Evolutionary conservation across 2,888 invertebrate species (phyloP).

Genomic region (Cantharis nigra): DNA sequence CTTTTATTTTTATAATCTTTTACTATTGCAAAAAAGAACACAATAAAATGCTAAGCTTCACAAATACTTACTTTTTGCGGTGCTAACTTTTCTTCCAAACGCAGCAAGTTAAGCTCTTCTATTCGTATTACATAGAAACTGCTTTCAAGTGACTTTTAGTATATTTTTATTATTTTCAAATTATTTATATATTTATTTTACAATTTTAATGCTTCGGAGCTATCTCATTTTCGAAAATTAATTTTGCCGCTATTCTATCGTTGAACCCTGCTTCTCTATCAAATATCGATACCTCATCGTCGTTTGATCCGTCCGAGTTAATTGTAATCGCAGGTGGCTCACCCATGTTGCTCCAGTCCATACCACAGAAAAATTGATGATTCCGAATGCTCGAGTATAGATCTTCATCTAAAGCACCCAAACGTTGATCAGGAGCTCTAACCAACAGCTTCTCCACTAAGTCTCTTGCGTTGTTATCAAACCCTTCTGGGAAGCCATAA

Average conservation of each 20-base stretch:
- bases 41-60: not conserved
- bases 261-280: slow-evolving; percentile 87
- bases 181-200: not conserved
- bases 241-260: slow-evolving; percentile 76
- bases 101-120: not conserved
- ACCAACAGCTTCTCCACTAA: too few relatives aligned
- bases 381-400: slow-evolving; percentile 65
- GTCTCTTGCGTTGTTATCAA: slow-evolving; percentile 77
- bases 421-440: too few relatives aligned
- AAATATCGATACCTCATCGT: slow-evolving; percentile 73
- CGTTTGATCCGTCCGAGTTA: slow-evolving; percentile 42
- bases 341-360: slow-evolving; percentile 82
- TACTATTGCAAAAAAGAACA: not conserved
- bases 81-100: not conserved
- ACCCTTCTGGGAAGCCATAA: slow-evolving; percentile 91
- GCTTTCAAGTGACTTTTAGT: not conserved
- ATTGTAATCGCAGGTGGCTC: slow-evolving; percentile 75
- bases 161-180: not conserved
- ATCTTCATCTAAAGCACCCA: too few relatives aligned
- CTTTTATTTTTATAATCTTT: not conserved
- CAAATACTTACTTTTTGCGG: not conserved
- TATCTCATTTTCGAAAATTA: slow-evolving; percentile 44
- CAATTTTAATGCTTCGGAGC: not conserved
- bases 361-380: slow-evolving; percentile 84
- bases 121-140: not conserved